These are phyloP conservation scores for Subacronicta megacephala DNA, from an alignment of 2,888 invertebrate species.

Conservation along the genomic window DNA sequence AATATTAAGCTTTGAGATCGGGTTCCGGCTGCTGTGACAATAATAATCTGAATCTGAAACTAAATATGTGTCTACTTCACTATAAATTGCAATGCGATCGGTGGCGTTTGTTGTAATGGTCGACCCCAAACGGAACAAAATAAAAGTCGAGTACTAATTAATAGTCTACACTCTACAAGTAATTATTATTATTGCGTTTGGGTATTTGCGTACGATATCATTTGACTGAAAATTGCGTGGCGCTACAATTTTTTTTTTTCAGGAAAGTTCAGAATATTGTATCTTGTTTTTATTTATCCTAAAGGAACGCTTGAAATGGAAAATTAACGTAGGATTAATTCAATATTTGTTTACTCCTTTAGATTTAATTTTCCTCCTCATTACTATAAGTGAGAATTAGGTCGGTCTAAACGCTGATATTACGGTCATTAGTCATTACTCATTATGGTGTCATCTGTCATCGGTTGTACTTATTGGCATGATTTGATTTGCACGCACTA, in stretches of 20 bases:
- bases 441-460: constrained; percentile 7
- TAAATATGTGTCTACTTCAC: no score
- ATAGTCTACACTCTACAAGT: no score
- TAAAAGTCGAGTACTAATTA: no score
- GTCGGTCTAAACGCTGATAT: constrained; percentile 7
- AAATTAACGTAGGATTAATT: neutral
- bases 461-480: constrained; percentile 11
- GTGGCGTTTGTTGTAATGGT: no score
- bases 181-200: no score
- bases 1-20: constrained; percentile 39
- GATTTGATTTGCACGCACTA: no score
- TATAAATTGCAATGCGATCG: constrained; percentile 20
- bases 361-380: constrained; percentile 27
- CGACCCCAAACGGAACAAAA: neutral
- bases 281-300: neutral
- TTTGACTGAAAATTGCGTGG: no score
- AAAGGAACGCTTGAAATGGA: neutral
- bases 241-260: no score
- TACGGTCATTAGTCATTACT: neutral
- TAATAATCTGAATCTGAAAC: constrained; percentile 11
- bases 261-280: no score
- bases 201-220: no score
- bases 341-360: constrained; percentile 1
- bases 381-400: constrained; percentile 7
- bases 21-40: constrained; percentile 29